A percentile compares a stretch with the other conserved stretches of the same genome.
phyloP scores from a whole-genome alignment of 2,888 invertebrate genomes.

The Sclerodermus sp. region DNA sequence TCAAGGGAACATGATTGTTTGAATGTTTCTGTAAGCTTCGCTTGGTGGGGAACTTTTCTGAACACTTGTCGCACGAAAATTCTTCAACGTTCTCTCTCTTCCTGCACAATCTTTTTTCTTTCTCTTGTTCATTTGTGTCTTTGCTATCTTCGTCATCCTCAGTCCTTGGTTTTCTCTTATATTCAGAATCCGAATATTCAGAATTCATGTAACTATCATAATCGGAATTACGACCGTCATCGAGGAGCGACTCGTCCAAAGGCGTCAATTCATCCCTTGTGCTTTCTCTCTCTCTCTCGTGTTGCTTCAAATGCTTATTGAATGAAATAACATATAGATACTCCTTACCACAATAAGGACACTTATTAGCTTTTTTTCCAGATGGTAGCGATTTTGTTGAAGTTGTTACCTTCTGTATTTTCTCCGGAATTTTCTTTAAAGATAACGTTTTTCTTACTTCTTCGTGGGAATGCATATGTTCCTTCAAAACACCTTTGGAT shows the following conservation, averaged over 20 bases:
- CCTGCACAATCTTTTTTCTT: not conserved
- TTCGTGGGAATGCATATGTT: conserved; percentile 54
- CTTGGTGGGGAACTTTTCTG: conserved; percentile 33
- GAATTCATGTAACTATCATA: conserved; percentile 17
- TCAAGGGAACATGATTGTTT: conserved; percentile 28
- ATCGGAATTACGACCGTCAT: conserved; percentile 35
- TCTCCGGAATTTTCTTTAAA: conserved; percentile 32
- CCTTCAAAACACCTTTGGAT: conserved; percentile 49
- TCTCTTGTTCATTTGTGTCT: not conserved
- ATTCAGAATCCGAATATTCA: conserved; percentile 22
- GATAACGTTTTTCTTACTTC: conserved; percentile 46
- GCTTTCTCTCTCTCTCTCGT: conserved; percentile 42
- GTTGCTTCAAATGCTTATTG: conserved; percentile 52
- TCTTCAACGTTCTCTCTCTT: conserved; percentile 15
- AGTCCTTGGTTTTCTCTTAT: conserved; percentile 8
- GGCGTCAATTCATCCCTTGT: conserved; percentile 28
- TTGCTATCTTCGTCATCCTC: conserved; percentile 14
- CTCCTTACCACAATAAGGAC: conserved; percentile 53
- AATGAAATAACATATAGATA: conserved; percentile 53
- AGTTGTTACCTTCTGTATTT: conserved; percentile 22
- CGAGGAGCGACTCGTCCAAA: conserved; percentile 39
- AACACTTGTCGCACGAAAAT: conserved; percentile 36
- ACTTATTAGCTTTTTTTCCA: conserved; percentile 50
- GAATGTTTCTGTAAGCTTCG: conserved; percentile 36
- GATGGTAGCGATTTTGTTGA: conserved; percentile 35